Percentiles rank a stretch among this genome's conserved stretches.
phyloP scores from a whole-genome alignment of 2,888 invertebrate species.

The Pocota personata region DNA sequence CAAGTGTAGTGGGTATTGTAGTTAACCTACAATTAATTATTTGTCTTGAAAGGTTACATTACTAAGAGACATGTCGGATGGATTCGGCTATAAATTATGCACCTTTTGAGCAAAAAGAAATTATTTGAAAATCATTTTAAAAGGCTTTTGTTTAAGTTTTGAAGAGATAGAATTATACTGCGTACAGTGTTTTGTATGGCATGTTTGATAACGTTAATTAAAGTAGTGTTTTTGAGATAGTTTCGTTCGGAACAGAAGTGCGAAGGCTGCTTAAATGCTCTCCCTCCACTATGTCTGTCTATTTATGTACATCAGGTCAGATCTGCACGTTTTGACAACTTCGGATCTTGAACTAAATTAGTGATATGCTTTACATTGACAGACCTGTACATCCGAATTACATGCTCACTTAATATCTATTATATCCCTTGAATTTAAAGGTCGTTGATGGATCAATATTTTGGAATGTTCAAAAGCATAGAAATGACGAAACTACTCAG shows the following conservation, averaged over 20 bases:
- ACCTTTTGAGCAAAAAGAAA: slow-evolving; percentile 36
- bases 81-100: slow-evolving; percentile 66
- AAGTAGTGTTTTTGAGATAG: background rate
- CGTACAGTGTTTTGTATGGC: no score
- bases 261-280: background rate
- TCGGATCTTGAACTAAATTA: no score
- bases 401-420: no score
- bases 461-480: no score
- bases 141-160: slow-evolving; percentile 50
- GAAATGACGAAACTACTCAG: no score
- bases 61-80: slow-evolving; percentile 62
- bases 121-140: slow-evolving; percentile 42
- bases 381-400: no score
- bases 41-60: slow-evolving; percentile 65
- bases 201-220: background rate
- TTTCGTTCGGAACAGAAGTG: background rate
- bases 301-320: no score
- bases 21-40: slow-evolving; percentile 68
- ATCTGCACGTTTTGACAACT: no score
- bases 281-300: no score
- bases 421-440: no score
- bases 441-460: no score
- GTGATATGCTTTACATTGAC: no score
- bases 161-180: background rate
- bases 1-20: slow-evolving; percentile 19